Conservation (phyloP, 2,888 invertebrate species). For the Gandaritis pyraliata region DNA sequence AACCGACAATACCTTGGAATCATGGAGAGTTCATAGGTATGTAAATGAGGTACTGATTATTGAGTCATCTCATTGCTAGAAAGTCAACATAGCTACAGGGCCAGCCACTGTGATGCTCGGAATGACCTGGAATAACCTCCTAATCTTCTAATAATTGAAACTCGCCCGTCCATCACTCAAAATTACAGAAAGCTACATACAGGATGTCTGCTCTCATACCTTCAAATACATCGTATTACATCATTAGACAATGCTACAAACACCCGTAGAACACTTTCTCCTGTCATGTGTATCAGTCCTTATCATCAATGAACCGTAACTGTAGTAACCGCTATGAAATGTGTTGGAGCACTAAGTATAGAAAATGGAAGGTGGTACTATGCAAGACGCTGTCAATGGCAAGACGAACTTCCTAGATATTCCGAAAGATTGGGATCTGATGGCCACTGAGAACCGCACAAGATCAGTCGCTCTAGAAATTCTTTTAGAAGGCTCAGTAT, state of each 20-base stretch:
- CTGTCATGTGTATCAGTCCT: constrained; percentile 29
- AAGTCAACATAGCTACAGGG: no score
- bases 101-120: no score
- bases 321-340: constrained; percentile 8
- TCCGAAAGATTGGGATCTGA: no score
- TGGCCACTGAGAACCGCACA: no score
- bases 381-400: background rate
- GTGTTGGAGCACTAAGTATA: background rate
- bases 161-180: constrained; percentile 5
- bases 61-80: no score
- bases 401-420: no score
- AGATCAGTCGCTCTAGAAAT: no score
- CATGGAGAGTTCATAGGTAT: constrained; percentile 22
- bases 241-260: constrained; percentile 24
- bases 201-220: constrained; percentile 21
- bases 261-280: constrained; percentile 27
- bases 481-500: no score
- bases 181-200: constrained; percentile 6
- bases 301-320: constrained; percentile 26
- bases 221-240: constrained; percentile 10
- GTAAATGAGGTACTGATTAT: background rate
- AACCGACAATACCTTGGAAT: constrained; percentile 7
- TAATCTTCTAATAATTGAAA: background rate
- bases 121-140: no score
- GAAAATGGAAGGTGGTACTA: constrained; percentile 8